Base-by-base conservation (phyloP, 2,888 invertebrate genomes). In the Dascillus cervinus region DNA sequence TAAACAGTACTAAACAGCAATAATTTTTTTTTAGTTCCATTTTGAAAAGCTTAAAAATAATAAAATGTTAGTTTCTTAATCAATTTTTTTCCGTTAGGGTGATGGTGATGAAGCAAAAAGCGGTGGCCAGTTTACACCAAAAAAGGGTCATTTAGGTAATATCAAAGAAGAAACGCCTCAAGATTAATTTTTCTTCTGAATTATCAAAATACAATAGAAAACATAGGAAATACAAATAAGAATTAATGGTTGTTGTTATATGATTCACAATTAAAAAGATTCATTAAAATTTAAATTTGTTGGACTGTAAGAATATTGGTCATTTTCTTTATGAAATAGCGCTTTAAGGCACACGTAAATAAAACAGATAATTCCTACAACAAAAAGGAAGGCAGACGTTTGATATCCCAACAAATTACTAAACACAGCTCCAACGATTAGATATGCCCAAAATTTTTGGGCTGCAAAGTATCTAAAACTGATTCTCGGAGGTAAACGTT, bases 391-490 rank as follows among this genome's bases (percentile, higher is more conserved):
- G 21, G 64, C 59, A n/a, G 67, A 38, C n/a, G 66, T 59, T 36
- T 69, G 68, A 40, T 67, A 73, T 23, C 75, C 74, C 29, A 73
- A 65, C 22, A 71, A 44, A 62, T 69, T 71, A 20, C 70, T 66
- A 2, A 74, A 21, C 4, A 74, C 41, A 28, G 69, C 69, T 2
- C 77, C 72, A 0, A 77, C 31, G 3, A 60, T 53, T 14, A 79
- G 47, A 63, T 73, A 73, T 1, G 68, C 50, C 13, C 80, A 54
- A 31, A 75, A 72, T 20, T 69, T 67, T 44, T 81, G 74, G 27
- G 75, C 77, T 3, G 82, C 85, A 9, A 82, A 65, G 26, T 70
- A 64, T 21, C 88, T 70, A 25, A 87, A 60, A 25, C 79, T 79
- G 4, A 85, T 47, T 26, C 85, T 65, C 1, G 85, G 75, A 0